Percentiles rank a stretch among this genome's conserved stretches.
Conservation (phyloP, 2,113 vertebrate species). For the Petaurus breviceps region DNA sequence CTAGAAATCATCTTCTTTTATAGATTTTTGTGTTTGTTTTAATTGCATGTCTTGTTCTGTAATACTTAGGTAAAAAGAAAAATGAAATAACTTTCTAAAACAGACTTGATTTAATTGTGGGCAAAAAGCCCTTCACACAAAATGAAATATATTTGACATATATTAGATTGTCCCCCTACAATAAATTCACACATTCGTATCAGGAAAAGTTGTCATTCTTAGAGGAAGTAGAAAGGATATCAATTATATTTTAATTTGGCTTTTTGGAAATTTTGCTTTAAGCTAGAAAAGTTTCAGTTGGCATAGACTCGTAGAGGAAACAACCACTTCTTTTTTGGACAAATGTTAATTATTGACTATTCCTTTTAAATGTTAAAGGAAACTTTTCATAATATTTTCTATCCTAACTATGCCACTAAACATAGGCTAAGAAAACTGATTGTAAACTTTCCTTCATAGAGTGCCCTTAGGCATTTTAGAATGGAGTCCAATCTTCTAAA, state of each 20-base stretch:
- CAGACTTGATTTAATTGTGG: background rate
- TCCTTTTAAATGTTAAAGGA: background rate
- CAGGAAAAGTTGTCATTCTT: background rate
- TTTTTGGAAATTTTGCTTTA: background rate
- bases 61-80: background rate
- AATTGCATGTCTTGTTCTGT: background rate
- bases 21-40: background rate
- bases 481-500: background rate
- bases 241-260: background rate
- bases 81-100: background rate
- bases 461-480: background rate
- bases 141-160: background rate
- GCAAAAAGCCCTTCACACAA: background rate
- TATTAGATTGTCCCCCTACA: background rate
- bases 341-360: background rate
- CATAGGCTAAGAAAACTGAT: background rate
- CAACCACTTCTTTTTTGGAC: background rate
- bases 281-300: background rate
- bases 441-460: background rate
- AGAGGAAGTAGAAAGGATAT: background rate
- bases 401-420: background rate
- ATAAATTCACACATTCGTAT: background rate
- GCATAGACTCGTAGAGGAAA: background rate
- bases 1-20: background rate
- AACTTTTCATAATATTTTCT: background rate